Conservation (phyloP, 2,797 vertebrate species). For the Todus mexicanus region DNA sequence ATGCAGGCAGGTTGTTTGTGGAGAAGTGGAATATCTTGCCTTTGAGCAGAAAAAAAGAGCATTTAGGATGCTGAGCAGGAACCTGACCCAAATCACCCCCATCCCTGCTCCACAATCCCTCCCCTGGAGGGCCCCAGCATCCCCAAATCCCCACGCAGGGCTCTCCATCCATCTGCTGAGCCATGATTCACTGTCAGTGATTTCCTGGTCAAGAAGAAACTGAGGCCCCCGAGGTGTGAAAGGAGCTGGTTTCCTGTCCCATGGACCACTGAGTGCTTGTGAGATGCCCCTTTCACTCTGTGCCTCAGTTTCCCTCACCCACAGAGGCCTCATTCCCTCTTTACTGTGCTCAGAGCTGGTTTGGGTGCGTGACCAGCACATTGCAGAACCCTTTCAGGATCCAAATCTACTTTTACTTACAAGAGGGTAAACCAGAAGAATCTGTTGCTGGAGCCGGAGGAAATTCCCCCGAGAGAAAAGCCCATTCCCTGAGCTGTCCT, state of each 20-base stretch:
- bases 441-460: not conserved
- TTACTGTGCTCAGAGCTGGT: too few species aligned
- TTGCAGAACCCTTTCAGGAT: not conserved
- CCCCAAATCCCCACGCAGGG: fast-evolving
- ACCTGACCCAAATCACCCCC: not conserved
- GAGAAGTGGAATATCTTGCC: not conserved
- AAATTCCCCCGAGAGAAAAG: not conserved
- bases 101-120: not conserved
- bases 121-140: fast-evolving
- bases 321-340: fast-evolving
- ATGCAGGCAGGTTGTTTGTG: not conserved
- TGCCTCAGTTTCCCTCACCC: not conserved
- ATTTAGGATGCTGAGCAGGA: not conserved
- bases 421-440: not conserved
- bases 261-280: not conserved
- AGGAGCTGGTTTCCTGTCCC: not conserved
- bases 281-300: not conserved
- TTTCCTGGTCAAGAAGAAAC: not conserved
- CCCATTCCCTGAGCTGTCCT: not conserved
- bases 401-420: fast-evolving
- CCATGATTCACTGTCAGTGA: fast-evolving
- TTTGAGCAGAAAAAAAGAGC: not conserved
- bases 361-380: fast-evolving
- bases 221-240: fast-evolving
- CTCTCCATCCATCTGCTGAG: not conserved